A percentile compares a stretch with the other conserved stretches of the same genome.
These are phyloP conservation scores for Drosophila suboccidentalis DNA, from an alignment of 2,888 invertebrate species.

Conservation along the genomic window DNA sequence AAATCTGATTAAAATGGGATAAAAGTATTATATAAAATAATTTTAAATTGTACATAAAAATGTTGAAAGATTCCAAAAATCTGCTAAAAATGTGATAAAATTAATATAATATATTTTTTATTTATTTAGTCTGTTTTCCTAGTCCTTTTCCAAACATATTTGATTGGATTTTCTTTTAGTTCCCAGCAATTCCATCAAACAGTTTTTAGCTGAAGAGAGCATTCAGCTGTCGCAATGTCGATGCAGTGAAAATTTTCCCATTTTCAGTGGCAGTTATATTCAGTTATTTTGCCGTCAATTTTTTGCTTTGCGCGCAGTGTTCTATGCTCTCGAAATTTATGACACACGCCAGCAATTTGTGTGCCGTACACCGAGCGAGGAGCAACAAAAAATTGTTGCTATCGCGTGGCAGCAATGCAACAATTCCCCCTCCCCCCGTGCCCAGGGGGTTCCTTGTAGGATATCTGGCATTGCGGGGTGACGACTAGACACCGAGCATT, in stretches of 20 bases:
- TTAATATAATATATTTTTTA: background rate
- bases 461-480: slow-evolving; percentile 43
- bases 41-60: background rate
- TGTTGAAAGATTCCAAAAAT: no score
- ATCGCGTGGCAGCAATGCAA: slow-evolving; percentile 53
- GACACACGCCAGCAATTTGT: slow-evolving; percentile 70
- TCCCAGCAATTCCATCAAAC: no score
- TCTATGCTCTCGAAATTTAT: slow-evolving; percentile 63
- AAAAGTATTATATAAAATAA: no score
- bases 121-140: no score
- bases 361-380: slow-evolving; percentile 43
- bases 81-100: no score
- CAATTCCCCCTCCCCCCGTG: slow-evolving; percentile 7
- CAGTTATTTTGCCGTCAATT: slow-evolving; percentile 42
- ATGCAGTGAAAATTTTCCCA: background rate
- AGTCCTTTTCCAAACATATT: no score
- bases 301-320: slow-evolving; percentile 24
- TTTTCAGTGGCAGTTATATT: slow-evolving; percentile 39
- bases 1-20: no score
- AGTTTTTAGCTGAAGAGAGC: slow-evolving; percentile 9
- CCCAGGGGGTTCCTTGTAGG: slow-evolving; percentile 9
- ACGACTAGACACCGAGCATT: slow-evolving; percentile 67
- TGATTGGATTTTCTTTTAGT: no score
- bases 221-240: slow-evolving; percentile 9
- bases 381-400: slow-evolving; percentile 43